Conservation (phyloP, 2,888 invertebrate genomes). For the Troilus luridus region DNA sequence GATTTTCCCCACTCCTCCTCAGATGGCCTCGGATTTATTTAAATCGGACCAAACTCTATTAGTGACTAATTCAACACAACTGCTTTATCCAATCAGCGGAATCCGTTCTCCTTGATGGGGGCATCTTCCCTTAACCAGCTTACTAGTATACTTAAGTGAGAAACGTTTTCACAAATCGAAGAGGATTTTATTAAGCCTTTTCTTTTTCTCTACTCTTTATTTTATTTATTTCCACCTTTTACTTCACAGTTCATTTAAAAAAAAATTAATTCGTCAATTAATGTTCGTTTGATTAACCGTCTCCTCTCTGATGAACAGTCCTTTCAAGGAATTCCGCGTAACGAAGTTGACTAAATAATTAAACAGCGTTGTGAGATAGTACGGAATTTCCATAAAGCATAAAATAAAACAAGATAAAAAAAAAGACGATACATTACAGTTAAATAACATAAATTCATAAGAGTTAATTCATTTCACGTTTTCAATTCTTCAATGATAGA, state of each 20-base stretch:
- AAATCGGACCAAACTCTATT: constrained; percentile 4
- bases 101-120: not conserved
- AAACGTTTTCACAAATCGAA: constrained; percentile 6
- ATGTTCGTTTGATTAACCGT: not conserved
- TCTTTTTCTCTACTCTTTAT: not conserved
- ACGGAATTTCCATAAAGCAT: too few species aligned
- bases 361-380: too few species aligned
- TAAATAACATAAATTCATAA: too few species aligned
- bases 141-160: not conserved
- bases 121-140: not conserved
- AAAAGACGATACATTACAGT: too few species aligned
- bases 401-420: too few species aligned
- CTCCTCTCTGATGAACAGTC: not conserved
- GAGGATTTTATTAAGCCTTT: not conserved
- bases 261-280: not conserved
- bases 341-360: too few species aligned
- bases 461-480: too few species aligned
- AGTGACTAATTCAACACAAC: constrained; percentile 26
- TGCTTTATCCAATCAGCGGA: constrained; percentile 1
- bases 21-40: not conserved
- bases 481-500: too few species aligned
- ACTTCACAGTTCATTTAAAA: not conserved
- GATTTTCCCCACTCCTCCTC: not conserved
- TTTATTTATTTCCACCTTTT: not conserved
- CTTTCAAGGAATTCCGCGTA: not conserved